These are phyloP conservation scores for Drosophila nebulosa DNA, from an alignment of 1,140 invertebrate genomes.

Conservation along the genomic window DNA sequence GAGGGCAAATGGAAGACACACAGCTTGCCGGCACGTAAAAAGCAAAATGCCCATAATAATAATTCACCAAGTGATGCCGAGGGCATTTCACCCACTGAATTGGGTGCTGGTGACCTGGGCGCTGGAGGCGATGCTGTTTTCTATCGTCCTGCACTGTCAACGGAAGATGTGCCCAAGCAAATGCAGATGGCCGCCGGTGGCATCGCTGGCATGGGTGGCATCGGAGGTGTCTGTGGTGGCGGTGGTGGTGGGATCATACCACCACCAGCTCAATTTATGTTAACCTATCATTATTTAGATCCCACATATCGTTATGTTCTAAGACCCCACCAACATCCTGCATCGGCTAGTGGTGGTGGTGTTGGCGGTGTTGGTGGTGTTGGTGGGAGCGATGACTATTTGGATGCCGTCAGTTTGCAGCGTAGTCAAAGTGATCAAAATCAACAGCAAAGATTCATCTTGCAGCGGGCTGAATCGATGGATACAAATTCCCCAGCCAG, in stretches of 20 bases:
- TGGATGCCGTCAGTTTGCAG: conserved; percentile 84
- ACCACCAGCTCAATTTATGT: conserved; percentile 83
- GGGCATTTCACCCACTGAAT: conserved; percentile 80
- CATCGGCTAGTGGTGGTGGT: too few relatives aligned
- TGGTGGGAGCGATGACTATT: conserved; percentile 82
- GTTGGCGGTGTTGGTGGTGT: too few relatives aligned
- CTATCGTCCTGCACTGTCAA: conserved; percentile 86
- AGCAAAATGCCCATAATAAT: conserved; percentile 83
- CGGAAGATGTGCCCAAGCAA: conserved; percentile 85
- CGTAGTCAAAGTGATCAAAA: conserved; percentile 83
- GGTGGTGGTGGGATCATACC: conserved; percentile 62
- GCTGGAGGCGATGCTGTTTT: conserved; percentile 59
- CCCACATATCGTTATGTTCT: conserved; percentile 86
- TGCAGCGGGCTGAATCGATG: conserved; percentile 60
- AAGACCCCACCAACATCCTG: conserved; percentile 81
- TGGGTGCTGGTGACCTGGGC: conserved; percentile 44
- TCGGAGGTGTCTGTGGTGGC: conserved; percentile 8
- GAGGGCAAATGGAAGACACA: conserved; percentile 94
- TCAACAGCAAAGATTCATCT: conserved; percentile 44
- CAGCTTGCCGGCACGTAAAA: conserved; percentile 90
- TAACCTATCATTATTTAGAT: conserved; percentile 87
- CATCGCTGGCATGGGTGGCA: not conserved
- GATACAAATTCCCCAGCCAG: conserved; percentile 61
- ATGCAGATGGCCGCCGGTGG: conserved; percentile 39
- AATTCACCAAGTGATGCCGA: conserved; percentile 82